A percentile compares a stretch with the other conserved stretches of the same genome.
Evolutionary conservation across 2,888 invertebrate species (phyloP).

Genomic region (Drosophila conformis): DNA sequence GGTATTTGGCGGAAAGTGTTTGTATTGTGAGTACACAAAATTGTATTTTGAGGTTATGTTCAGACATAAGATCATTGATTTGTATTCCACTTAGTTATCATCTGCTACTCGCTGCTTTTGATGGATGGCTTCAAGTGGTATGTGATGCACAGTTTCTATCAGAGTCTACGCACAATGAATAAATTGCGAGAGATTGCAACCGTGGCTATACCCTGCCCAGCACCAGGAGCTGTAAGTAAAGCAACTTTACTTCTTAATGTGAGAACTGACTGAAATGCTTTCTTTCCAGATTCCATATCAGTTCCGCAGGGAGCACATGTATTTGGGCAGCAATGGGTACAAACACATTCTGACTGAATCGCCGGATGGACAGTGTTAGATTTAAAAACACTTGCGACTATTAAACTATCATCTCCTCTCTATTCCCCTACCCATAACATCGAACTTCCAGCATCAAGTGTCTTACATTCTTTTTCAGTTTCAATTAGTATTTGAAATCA

Average conservation of each 20-base stretch:
- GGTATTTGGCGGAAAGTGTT: slow-evolving; percentile 79
- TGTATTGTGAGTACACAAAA: slow-evolving; percentile 77
- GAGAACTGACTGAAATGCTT: background rate
- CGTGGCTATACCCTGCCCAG: slow-evolving; percentile 84
- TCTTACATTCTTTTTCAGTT: slow-evolving; percentile 41
- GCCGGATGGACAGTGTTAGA: slow-evolving; percentile 82
- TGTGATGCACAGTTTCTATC: slow-evolving; percentile 83
- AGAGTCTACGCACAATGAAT: slow-evolving; percentile 83
- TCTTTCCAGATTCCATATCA: slow-evolving; percentile 83
- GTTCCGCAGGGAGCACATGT: slow-evolving; percentile 84
- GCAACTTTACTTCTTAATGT: background rate
- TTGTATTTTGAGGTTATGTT: background rate
- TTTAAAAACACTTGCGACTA: slow-evolving; percentile 1
- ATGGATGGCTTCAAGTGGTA: slow-evolving; percentile 83
- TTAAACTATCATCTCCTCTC: slow-evolving; percentile 6
- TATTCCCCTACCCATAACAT: background rate
- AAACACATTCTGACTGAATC: slow-evolving; percentile 83
- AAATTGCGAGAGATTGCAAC: slow-evolving; percentile 85
- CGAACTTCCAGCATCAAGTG: slow-evolving; percentile 63
- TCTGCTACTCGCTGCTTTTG: slow-evolving; percentile 76
- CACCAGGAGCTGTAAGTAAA: slow-evolving; percentile 83
- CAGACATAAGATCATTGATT: background rate
- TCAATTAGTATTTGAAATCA: background rate
- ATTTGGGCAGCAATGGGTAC: slow-evolving; percentile 84
- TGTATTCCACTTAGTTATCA: slow-evolving; percentile 62